phyloP scores from a whole-genome alignment of 2,113 vertebrate genomes.

The Enhydra lutris region DNA sequence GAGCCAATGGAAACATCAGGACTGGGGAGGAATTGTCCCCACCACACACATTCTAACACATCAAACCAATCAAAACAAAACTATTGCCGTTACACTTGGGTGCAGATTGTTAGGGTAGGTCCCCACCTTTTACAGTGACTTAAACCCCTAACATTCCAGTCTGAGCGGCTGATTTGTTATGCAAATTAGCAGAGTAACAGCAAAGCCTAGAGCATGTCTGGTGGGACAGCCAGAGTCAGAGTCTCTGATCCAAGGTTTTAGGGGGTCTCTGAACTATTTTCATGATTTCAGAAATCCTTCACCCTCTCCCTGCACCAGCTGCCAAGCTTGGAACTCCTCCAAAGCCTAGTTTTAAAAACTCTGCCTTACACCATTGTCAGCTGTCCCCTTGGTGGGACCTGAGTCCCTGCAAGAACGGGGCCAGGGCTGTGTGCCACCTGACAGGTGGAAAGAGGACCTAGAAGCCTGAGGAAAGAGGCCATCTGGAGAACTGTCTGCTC shows the following conservation, averaged over 20 bases:
- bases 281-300: background rate
- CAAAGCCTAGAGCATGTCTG: background rate
- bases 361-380: background rate
- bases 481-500: background rate
- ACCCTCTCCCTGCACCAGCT: background rate
- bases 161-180: background rate
- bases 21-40: background rate
- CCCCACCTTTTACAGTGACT: background rate
- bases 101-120: background rate
- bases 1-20: background rate
- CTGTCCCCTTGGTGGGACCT: background rate
- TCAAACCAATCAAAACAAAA: background rate
- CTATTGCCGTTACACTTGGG: background rate
- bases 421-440: background rate
- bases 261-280: background rate
- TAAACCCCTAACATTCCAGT: background rate
- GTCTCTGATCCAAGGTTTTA: no score
- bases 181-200: background rate
- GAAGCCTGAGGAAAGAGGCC: background rate
- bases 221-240: rapidly evolving
- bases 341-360: background rate
- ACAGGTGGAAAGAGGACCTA: background rate
- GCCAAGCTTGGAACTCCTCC: background rate
- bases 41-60: background rate
- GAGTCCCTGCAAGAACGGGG: background rate